Evolutionary conservation across 1,140 invertebrate genomes (phyloP), one percentile per base, ranked within the genome.

Genomic region (Tetramorium parvispinum): DNA sequence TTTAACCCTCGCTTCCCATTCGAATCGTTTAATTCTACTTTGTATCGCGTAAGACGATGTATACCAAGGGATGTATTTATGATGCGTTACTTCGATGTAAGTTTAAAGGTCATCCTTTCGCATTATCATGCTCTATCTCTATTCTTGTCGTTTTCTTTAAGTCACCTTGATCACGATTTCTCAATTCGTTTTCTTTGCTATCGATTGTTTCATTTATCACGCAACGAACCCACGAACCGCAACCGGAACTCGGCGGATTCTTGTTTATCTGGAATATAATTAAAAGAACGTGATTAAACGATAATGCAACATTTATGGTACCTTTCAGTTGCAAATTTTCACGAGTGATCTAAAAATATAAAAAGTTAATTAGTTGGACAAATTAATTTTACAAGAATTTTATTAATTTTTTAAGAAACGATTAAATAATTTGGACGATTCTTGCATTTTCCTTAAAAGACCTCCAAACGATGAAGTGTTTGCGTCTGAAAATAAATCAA

Each of bases 51-150:
- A 73, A 75, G 27, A 73, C 46, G 40, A 73, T 73, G 40, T 59
- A 73, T 24, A n/a, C 40, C 24, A 49, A 73, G 16, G 27, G 32
- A 46, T 59, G 66, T 82, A 73, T 71, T 51, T 82, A 18, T 73
- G 18, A 73, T 75, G 32, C 68, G 79, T 75, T 75, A 75, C 13
- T 83, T 83, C 49, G 4, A 75, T 59, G 40, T 75, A 59, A 75
- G 40, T 49, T 32, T 59, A 21, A 75, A 57, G 13, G 0, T 49
- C 40, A 40, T 49, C 61, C 18, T 81, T 21, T 57, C 49, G 53
- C 49, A 57, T 82, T 73, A 37, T 82, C 53, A 43, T 11, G 4
- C 32, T 71, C 21, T 32, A 21, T 43, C 18, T 68, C 11, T 40
- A 49, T 68, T 70, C 53, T 21, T 27, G 18, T 16, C 2, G 66